phyloP scores from a whole-genome alignment of 2,888 invertebrate genomes.

The Nephrotoma flavescens region DNA sequence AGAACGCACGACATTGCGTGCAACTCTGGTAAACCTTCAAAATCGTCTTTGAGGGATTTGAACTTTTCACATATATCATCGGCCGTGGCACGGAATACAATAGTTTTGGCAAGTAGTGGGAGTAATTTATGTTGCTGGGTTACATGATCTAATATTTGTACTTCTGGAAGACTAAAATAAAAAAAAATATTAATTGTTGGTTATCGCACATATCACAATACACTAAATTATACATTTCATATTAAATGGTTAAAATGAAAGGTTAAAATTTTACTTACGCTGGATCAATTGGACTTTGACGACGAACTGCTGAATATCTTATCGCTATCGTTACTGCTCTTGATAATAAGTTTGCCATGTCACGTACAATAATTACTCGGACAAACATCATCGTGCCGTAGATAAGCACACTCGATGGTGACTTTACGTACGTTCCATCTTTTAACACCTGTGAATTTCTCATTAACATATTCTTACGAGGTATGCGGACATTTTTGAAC shows the following conservation, averaged over 20 bases:
- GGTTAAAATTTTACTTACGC: slow-evolving; percentile 21
- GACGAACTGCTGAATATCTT: slow-evolving; percentile 77
- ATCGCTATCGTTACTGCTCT: slow-evolving; percentile 81
- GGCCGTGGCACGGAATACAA: slow-evolving; percentile 63
- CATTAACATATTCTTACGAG: slow-evolving; percentile 86
- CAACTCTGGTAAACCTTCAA: slow-evolving; percentile 67
- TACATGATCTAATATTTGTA: slow-evolving; percentile 83
- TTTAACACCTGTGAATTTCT: slow-evolving; percentile 70
- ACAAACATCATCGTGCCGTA: slow-evolving; percentile 94
- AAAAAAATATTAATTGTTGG: too few species aligned
- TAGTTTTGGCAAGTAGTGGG: slow-evolving; percentile 64
- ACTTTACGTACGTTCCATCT: slow-evolving; percentile 80
- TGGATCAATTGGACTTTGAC: slow-evolving; percentile 74
- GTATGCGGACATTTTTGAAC: slow-evolving; percentile 75
- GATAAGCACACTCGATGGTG: slow-evolving; percentile 68
- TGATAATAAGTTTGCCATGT: slow-evolving; percentile 59
- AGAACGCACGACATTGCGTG: slow-evolving; percentile 86
- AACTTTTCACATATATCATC: slow-evolving; percentile 74
- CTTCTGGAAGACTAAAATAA: slow-evolving; percentile 49
- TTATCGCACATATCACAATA: too few species aligned
- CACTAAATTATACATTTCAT: too few species aligned
- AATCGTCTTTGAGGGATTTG: slow-evolving; percentile 63
- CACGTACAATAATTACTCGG: slow-evolving; percentile 67
- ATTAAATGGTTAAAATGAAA: too few species aligned
- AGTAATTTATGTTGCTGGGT: slow-evolving; percentile 90